Evolutionary conservation across 2,113 vertebrate species (phyloP).

Genomic region (Irena cyanogastra): DNA sequence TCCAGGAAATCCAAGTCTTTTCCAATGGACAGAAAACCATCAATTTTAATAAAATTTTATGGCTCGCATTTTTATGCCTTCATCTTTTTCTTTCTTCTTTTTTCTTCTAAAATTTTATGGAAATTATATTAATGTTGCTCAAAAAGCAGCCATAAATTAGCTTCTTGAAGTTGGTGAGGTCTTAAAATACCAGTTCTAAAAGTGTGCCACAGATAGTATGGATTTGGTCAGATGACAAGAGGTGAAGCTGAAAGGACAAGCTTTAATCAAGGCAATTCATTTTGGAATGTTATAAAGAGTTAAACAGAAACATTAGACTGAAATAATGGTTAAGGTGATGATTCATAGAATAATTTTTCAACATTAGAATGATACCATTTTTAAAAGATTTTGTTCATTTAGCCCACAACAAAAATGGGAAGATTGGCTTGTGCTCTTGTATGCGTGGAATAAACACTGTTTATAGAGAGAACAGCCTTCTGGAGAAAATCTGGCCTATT

Average conservation of each 20-base stretch:
- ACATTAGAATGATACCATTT: background rate
- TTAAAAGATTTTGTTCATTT: background rate
- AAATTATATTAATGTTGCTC: background rate
- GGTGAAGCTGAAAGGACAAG: background rate
- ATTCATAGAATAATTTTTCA: background rate
- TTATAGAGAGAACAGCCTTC: background rate
- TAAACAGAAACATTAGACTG: background rate
- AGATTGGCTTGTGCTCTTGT: background rate
- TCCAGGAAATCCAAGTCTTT: background rate
- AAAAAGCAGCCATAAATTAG: background rate
- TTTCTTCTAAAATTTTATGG: background rate
- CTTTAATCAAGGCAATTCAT: background rate
- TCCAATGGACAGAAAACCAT: background rate
- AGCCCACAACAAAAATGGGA: background rate
- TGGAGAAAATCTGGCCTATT: background rate
- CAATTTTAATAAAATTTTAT: background rate
- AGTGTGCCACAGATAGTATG: background rate
- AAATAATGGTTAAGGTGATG: background rate
- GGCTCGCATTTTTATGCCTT: background rate
- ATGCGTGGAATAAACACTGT: background rate
- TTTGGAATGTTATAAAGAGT: background rate
- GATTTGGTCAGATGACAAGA: background rate
- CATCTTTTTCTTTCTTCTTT: background rate
- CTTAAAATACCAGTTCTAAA: background rate
- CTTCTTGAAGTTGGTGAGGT: background rate